Evolutionary conservation across 2,888 invertebrate genomes (phyloP).

Genomic region (Rhamphomyia laevipes): DNA sequence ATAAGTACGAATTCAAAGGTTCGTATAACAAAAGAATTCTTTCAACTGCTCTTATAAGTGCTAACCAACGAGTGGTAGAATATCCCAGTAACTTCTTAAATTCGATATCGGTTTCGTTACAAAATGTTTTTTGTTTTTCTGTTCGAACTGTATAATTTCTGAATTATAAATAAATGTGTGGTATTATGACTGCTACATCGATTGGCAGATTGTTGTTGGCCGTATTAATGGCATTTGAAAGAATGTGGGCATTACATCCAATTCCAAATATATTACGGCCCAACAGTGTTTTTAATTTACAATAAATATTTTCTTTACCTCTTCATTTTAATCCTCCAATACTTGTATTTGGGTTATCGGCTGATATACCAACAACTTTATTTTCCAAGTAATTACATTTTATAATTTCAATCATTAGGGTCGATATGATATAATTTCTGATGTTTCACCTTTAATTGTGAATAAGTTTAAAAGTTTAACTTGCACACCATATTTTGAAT

Average conservation of each 20-base stretch:
- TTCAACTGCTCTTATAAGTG: slow-evolving; percentile 6
- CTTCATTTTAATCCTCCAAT: slow-evolving; percentile 6
- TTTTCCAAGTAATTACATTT: no score
- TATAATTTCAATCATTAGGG: no score
- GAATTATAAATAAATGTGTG: no score
- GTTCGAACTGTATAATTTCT: no score
- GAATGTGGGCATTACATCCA: slow-evolving; percentile 7
- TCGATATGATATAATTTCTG: slow-evolving; percentile 9
- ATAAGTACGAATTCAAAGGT: slow-evolving; percentile 7
- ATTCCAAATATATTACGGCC: slow-evolving; percentile 6
- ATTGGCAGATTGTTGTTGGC: no score
- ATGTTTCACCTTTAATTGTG: slow-evolving; percentile 8
- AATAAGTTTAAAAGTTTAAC: no score
- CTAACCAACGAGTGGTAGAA: slow-evolving; percentile 8
- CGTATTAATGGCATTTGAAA: no score
- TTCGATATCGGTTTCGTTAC: slow-evolving; percentile 7
- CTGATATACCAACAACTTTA: slow-evolving; percentile 7
- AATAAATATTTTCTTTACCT: neutral
- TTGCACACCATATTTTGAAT: slow-evolving; percentile 8
- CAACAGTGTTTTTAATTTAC: neutral
- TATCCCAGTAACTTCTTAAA: slow-evolving; percentile 9
- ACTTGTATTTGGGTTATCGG: slow-evolving; percentile 8
- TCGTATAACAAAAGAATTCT: slow-evolving; percentile 8
- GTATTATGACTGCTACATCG: no score
- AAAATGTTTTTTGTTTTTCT: slow-evolving; percentile 9